A percentile compares a stretch with the other conserved stretches of the same genome.
Evolutionary conservation across 2,113 vertebrate genomes (phyloP).

Genomic region (Myotis davidii): DNA sequence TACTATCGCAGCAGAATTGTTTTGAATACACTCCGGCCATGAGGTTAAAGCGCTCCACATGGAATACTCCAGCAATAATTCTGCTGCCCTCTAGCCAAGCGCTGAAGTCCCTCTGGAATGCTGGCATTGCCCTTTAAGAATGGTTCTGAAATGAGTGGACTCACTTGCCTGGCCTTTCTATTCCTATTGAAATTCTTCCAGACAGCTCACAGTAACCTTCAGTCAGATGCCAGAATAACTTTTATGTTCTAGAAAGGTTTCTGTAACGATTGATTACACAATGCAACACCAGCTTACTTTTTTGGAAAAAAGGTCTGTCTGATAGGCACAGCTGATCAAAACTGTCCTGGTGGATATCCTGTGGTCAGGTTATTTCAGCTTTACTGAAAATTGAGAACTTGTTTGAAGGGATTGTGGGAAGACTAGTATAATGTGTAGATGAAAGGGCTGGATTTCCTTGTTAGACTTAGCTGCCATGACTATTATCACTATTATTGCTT

Average conservation of each 20-base stretch:
- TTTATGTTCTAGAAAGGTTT: slow-evolving; percentile 51
- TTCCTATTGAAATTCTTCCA: slow-evolving; percentile 85
- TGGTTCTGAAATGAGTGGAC: slow-evolving; percentile 81
- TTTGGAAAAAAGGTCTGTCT: not conserved
- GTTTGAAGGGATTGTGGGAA: not conserved
- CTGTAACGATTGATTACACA: slow-evolving; percentile 35
- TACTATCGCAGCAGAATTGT: slow-evolving; percentile 80
- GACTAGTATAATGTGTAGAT: not conserved
- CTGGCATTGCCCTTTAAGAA: slow-evolving; percentile 80
- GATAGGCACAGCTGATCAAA: not conserved
- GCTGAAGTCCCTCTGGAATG: slow-evolving; percentile 74
- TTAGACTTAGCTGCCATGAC: not conserved
- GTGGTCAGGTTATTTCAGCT: not conserved
- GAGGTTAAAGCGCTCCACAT: slow-evolving; percentile 82
- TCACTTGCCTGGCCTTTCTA: slow-evolving; percentile 81
- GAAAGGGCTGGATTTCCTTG: not conserved
- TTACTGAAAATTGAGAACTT: not conserved
- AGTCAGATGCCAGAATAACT: slow-evolving; percentile 78
- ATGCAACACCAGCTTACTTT: not conserved
- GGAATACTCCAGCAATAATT: slow-evolving; percentile 84
- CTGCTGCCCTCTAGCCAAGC: slow-evolving; percentile 82
- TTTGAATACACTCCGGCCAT: slow-evolving; percentile 84
- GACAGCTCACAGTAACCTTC: slow-evolving; percentile 83
- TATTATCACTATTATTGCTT: not conserved
- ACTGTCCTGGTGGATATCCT: not conserved